These are phyloP conservation scores for Dicaeum eximium DNA, from an alignment of 2,113 vertebrate species.

Conservation along the genomic window DNA sequence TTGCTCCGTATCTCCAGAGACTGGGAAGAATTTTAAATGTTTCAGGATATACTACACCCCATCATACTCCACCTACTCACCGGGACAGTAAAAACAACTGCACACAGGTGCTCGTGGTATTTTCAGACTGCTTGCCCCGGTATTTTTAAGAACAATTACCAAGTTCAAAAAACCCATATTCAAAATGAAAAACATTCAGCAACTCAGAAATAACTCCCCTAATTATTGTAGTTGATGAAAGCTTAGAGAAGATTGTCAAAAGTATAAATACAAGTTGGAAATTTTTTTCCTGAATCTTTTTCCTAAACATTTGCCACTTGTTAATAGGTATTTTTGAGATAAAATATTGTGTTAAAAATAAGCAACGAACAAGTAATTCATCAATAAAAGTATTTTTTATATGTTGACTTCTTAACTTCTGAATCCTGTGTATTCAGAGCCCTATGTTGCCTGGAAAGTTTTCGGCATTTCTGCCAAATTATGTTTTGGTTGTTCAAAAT, in stretches of 20 bases:
- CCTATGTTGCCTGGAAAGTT: not conserved
- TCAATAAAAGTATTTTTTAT: not conserved
- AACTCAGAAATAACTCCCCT: not conserved
- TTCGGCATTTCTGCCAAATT: not conserved
- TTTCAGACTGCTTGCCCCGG: not conserved
- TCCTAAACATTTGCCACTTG: not conserved
- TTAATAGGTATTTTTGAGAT: not conserved
- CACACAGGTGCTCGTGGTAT: not conserved
- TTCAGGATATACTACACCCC: not conserved
- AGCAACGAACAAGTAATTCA: not conserved
- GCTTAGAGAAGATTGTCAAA: not conserved
- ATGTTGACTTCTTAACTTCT: not conserved
- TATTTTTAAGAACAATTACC: not conserved
- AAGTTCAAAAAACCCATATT: not conserved
- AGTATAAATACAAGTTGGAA: not conserved
- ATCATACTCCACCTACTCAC: not conserved
- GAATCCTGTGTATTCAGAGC: not conserved
- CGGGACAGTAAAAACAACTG: not conserved
- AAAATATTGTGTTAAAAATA: not conserved
- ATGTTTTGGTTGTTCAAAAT: not conserved
- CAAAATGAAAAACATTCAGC: not conserved
- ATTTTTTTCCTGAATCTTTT: not conserved
- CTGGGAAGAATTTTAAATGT: not conserved
- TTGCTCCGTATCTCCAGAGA: not conserved
- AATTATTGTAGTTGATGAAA: not conserved